These are phyloP conservation scores for Pachypanchax playfairii DNA, from an alignment of 2,113 vertebrate species.

Conservation along the genomic window DNA sequence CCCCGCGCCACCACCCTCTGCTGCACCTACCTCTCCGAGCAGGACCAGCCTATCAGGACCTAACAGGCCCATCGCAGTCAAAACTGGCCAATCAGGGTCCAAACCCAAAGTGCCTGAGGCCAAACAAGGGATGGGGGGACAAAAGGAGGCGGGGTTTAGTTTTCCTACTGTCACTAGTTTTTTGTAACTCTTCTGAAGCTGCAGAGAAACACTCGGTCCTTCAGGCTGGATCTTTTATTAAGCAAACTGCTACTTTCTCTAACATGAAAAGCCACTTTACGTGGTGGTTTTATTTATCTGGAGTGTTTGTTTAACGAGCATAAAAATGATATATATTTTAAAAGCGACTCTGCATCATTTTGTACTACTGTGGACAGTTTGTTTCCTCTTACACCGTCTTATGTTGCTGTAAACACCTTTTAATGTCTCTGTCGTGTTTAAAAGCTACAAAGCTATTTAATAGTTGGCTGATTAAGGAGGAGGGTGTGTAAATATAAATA, in stretches of 20 bases:
- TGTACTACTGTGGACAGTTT: constrained; percentile 76
- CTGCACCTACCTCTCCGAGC: constrained; percentile 74
- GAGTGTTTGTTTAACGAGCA: constrained; percentile 61
- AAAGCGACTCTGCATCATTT: constrained; percentile 63
- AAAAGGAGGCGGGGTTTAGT: constrained; percentile 16
- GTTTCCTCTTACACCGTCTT: constrained; percentile 36
- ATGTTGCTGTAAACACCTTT: constrained; percentile 69
- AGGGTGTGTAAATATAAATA: constrained; percentile 66
- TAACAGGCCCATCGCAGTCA: constrained; percentile 59
- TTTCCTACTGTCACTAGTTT: constrained; percentile 40
- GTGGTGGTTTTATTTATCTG: constrained; percentile 71
- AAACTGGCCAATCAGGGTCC: constrained; percentile 69
- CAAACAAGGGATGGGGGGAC: constrained; percentile 14
- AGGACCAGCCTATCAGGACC: constrained; percentile 73
- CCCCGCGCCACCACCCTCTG: too few relatives aligned
- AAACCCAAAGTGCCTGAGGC: constrained; percentile 77
- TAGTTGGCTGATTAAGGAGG: constrained; percentile 39
- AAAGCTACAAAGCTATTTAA: constrained; percentile 58
- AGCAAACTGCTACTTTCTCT: constrained; percentile 62
- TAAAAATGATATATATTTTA: constrained; percentile 66
- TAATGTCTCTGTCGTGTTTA: constrained; percentile 59
- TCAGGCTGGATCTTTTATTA: constrained; percentile 33
- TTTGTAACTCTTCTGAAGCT: constrained; percentile 62
- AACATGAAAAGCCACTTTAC: constrained; percentile 62
- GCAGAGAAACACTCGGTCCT: constrained; percentile 27